Base-by-base conservation (phyloP, 1,140 invertebrate species). In the Solenopsis invicta region DNA sequence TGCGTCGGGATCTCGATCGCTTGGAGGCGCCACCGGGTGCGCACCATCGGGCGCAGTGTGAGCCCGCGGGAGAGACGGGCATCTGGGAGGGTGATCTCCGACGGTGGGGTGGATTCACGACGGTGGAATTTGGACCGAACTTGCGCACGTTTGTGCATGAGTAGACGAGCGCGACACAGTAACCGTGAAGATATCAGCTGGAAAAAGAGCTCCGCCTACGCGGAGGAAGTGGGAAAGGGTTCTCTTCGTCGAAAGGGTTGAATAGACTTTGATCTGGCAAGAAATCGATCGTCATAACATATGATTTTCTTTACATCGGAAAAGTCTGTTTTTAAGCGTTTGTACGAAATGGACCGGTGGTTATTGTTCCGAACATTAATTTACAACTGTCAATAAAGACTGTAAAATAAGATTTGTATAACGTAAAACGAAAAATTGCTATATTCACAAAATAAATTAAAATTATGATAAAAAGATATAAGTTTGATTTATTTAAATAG, bases 21-120 rank as follows among this genome's bases (percentile, higher is more conserved):
- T 21, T 81, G 88, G 89, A 52, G 92, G 93, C 93, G 92, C 92
- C 93, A 94, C 93, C 69, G 88, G 75, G 89, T 87, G 82, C 86
- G 87, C 86, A 74, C 86, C 67, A 76, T 52, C 77, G 62, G 61
- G 80, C 76, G 74, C 82, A 74, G 64, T 66, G 62, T 67, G 75
- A 82, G 52, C 59, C 41, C 54, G 69, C 21, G 74, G 18, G 61
- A 74, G 62, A 69, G 56, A 82, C 64, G 48, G 77, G 48, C 16
- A 48, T 50, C 37, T n/a, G 48, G 62, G 41, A 61, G 76, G 87
- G 80, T 61, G 54, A 54, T 48, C 18, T 59, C 56, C 56, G 85
- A 59, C 59, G 45, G 59, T 61, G 56, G 67, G 67, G 45, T 69
- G 54, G 64, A 81, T 64, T 69, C 50, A 59, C 82, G 45, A 13